phyloP scores from a whole-genome alignment of 2,888 invertebrate genomes.

The Agrochola macilenta region DNA sequence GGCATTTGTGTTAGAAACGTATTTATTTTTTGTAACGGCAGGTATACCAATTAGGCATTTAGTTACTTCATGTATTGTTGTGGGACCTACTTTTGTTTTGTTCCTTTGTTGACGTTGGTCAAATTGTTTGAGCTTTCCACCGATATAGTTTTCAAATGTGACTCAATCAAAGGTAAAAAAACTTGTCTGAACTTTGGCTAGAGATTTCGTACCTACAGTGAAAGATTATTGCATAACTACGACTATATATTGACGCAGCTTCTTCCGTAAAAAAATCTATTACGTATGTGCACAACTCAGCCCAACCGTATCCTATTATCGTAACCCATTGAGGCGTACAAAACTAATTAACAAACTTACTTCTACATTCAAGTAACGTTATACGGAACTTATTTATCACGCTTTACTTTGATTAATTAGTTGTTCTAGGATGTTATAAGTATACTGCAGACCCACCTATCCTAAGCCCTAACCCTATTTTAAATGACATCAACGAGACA shows the following conservation, averaged over 20 bases:
- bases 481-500: constrained; percentile 4
- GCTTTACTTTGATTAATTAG: not conserved
- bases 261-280: not conserved
- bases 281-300: not conserved
- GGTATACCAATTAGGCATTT: constrained; percentile 46
- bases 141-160: not conserved
- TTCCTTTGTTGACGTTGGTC: constrained; percentile 17
- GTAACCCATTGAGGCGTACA: not conserved
- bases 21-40: constrained; percentile 44
- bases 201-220: not conserved
- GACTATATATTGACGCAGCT: not conserved
- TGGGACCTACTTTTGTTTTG: constrained; percentile 21
- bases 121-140: constrained; percentile 14
- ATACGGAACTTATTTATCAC: not conserved
- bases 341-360: not conserved
- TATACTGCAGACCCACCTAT: not conserved
- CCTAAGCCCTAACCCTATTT: constrained; percentile 6
- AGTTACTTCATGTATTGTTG: constrained; percentile 24
- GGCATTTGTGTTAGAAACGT: constrained; percentile 51
- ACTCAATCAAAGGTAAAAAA: not conserved
- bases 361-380: not conserved
- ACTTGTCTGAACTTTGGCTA: not conserved
- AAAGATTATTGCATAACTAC: not conserved
- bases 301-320: not conserved
- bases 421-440: not conserved